Evolutionary conservation across 2,797 vertebrate genomes (phyloP), one percentile per base, ranked within the genome.

Genomic region (Buphagus erythrorhynchus): DNA sequence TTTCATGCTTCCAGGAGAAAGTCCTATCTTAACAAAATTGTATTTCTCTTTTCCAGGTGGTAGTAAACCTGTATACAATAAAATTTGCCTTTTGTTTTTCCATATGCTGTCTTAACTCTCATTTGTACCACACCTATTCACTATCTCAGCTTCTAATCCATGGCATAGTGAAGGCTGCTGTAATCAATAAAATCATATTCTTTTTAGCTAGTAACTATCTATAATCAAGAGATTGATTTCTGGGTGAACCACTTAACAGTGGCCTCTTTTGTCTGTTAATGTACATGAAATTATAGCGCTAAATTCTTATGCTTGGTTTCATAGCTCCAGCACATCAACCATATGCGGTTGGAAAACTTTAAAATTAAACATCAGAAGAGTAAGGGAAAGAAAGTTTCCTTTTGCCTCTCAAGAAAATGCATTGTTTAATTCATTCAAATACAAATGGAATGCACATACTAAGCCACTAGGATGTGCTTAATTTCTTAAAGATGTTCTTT

Each of bases 401-500:
- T 95, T 95, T 96, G 69, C 86, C 52, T 96, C 92, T 95, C 79
- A 96, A 96, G 92, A 97, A 98, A 97, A 90, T 1, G 29, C 80
- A 97, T 97, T 97, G 81, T 97, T 97, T 97, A 97, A 97, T 96
- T 96, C 87, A 89, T 96, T 97, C 83, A 95, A 97, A 96, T 96
- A 96, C 62, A 97, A 94, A 97, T 90, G 93, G 97, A 98, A 98
- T 97, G 95, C 77, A 94, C 84, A 66, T 80, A 86, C 81, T 96
- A 94, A 97, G 92, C 97, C 90, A 90, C 94, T 91, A 93, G 69
- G 97, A 93, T 92, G 88, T 80, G 91, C 87, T 71, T 98, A 98
- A 98, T 98, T 97, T 97, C 92, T 98, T 97, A 98, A 98, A 97
- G 97, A 98, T 98, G 97, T 98, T 97, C 93, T 86, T 96, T 97